These are phyloP conservation scores for Globicephala melas DNA, from an alignment of 2,113 vertebrate genomes.

Conservation along the genomic window DNA sequence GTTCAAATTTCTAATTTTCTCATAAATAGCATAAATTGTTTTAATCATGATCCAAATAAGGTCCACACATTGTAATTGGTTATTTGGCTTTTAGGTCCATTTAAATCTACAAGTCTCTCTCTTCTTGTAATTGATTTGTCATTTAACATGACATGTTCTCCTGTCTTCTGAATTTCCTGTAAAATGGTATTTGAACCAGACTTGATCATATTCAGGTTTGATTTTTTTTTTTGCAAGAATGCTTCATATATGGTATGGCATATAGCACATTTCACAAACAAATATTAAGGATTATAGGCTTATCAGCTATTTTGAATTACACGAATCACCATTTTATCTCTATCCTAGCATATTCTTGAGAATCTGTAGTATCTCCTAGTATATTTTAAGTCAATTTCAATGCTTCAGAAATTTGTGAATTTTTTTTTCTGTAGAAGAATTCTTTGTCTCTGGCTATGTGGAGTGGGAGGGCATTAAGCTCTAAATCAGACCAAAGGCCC, in stretches of 20 bases:
- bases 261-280: neutral
- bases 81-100: neutral
- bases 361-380: neutral
- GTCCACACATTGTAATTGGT: neutral
- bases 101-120: slow-evolving; percentile 29
- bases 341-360: neutral
- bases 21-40: neutral
- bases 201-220: neutral
- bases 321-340: neutral
- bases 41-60: neutral
- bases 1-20: slow-evolving; percentile 13
- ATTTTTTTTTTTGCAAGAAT: neutral
- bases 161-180: neutral
- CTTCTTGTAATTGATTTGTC: neutral
- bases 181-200: neutral
- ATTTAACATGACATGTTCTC: neutral
- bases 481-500: neutral
- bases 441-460: neutral
- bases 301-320: neutral
- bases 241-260: neutral
- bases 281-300: neutral
- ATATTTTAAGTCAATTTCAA: slow-evolving; percentile 27
- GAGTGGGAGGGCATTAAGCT: neutral
- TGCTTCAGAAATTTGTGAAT: neutral
- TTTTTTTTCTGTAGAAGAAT: neutral